phyloP scores from a whole-genome alignment of 1,140 invertebrate genomes.

The Rhagoletis pomonella region DNA sequence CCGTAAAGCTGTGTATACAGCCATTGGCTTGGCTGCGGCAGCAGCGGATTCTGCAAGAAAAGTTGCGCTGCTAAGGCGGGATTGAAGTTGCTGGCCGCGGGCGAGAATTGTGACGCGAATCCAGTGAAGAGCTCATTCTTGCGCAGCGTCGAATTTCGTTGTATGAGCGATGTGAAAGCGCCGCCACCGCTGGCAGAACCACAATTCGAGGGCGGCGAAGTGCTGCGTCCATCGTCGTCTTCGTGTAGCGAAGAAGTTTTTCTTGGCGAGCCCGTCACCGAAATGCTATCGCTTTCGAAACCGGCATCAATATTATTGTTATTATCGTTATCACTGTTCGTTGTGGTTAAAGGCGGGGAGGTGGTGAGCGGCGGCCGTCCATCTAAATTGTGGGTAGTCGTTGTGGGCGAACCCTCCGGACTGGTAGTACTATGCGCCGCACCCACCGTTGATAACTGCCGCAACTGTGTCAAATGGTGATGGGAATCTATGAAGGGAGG shows the following conservation, averaged over 20 bases:
- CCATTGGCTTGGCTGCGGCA: constrained; percentile 84
- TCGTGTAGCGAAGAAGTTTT: constrained; percentile 62
- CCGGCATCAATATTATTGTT: constrained; percentile 71
- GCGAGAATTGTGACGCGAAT: constrained; percentile 72
- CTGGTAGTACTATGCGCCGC: constrained; percentile 81
- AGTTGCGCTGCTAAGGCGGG: constrained; percentile 81
- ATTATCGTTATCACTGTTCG: constrained; percentile 65
- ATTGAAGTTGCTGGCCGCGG: constrained; percentile 77
- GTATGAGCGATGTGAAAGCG: constrained; percentile 72
- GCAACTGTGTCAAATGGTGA: constrained; percentile 62
- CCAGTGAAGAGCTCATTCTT: constrained; percentile 73
- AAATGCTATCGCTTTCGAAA: constrained; percentile 80
- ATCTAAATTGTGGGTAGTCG: constrained; percentile 63
- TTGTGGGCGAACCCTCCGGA: constrained; percentile 76
- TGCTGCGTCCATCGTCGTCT: constrained; percentile 70
- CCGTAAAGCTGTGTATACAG: constrained; percentile 83
- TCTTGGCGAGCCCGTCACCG: constrained; percentile 79
- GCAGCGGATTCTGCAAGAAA: constrained; percentile 81
- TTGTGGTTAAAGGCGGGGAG: constrained; percentile 63
- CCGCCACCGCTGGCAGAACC: constrained; percentile 56
- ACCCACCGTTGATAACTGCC: constrained; percentile 68
- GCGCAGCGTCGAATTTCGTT: constrained; percentile 62
- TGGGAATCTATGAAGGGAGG: constrained; percentile 55
- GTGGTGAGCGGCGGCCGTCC: constrained; percentile 61
- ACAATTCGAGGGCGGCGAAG: constrained; percentile 66